These are phyloP conservation scores for Drosophila santomea DNA, from an alignment of 1,140 invertebrate genomes.

Conservation along the genomic window DNA sequence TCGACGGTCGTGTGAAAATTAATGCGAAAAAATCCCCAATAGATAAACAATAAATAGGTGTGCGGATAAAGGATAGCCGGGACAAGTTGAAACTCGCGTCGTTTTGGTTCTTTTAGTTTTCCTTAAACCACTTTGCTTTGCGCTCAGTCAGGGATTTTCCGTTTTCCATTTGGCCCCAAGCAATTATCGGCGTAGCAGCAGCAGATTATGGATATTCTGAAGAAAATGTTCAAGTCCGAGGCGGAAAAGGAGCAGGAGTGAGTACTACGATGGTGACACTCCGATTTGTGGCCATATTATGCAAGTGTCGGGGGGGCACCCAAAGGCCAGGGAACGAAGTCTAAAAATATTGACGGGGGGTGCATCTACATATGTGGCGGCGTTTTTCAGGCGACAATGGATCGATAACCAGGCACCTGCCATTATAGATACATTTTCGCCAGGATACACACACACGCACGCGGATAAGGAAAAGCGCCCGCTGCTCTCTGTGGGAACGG, in stretches of 20 bases:
- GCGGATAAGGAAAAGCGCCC: slow-evolving; percentile 10
- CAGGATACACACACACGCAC: slow-evolving; percentile 66
- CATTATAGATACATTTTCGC: slow-evolving; percentile 76
- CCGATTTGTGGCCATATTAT: background rate
- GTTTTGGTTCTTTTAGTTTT: slow-evolving; percentile 79
- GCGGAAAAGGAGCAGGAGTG: slow-evolving; percentile 71
- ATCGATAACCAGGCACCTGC: slow-evolving; percentile 71
- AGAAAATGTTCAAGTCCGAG: slow-evolving; percentile 81
- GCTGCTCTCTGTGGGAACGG: slow-evolving; percentile 17
- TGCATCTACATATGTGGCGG: slow-evolving; percentile 15
- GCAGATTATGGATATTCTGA: slow-evolving; percentile 72
- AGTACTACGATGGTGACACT: slow-evolving; percentile 36
- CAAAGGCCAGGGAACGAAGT: background rate
- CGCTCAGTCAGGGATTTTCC: slow-evolving; percentile 37
- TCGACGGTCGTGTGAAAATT: slow-evolving; percentile 39
- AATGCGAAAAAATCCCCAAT: slow-evolving; percentile 26
- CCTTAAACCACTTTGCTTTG: slow-evolving; percentile 54
- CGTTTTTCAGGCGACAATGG: slow-evolving; percentile 44
- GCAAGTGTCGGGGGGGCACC: slow-evolving; percentile 9
- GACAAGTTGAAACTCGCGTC: slow-evolving; percentile 55
- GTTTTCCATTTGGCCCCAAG: slow-evolving; percentile 3
- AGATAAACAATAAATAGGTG: slow-evolving; percentile 38
- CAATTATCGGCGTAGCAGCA: slow-evolving; percentile 21
- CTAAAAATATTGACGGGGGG: slow-evolving; percentile 9
- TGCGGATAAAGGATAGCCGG: slow-evolving; percentile 14